Evolutionary conservation across 2,888 invertebrate species (phyloP).

Genomic region (Helobdella robusta): DNA sequence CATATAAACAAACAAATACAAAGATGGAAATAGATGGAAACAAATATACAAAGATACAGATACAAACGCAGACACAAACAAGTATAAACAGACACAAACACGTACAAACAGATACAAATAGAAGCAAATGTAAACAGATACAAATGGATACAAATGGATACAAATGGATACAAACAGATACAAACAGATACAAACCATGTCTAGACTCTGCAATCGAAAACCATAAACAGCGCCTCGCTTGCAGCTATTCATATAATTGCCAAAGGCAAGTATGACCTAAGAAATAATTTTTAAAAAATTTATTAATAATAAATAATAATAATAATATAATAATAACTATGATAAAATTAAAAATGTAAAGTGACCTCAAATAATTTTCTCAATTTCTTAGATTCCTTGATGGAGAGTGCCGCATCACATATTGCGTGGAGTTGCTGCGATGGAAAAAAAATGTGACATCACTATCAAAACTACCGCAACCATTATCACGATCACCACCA

Average conservation of each 20-base stretch:
- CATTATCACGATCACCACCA: no score
- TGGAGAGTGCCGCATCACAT: slow-evolving; percentile 83
- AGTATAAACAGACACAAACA: no score
- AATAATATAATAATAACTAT: not conserved
- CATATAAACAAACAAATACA: no score
- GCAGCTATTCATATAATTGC: slow-evolving; percentile 95
- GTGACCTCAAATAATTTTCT: slow-evolving; percentile 69
- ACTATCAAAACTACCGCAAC: no score
- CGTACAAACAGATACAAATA: no score
- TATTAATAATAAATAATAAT: not conserved
- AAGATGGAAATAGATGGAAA: no score
- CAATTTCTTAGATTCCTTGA: slow-evolving; percentile 80
- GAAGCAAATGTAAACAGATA: no score
- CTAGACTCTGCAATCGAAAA: slow-evolving; percentile 88
- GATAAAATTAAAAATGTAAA: not conserved
- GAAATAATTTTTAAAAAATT: not conserved
- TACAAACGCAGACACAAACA: no score
- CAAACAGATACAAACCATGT: slow-evolving; percentile 59
- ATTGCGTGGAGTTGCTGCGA: slow-evolving; percentile 81
- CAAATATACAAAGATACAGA: no score
- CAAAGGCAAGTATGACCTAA: slow-evolving; percentile 81
- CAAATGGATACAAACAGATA: no score
- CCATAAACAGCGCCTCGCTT: slow-evolving; percentile 96
- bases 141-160: no score
- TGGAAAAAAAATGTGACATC: slow-evolving; percentile 4